These are phyloP conservation scores for Pharmacophagus antenor DNA, from an alignment of 2,888 invertebrate genomes.

Conservation along the genomic window DNA sequence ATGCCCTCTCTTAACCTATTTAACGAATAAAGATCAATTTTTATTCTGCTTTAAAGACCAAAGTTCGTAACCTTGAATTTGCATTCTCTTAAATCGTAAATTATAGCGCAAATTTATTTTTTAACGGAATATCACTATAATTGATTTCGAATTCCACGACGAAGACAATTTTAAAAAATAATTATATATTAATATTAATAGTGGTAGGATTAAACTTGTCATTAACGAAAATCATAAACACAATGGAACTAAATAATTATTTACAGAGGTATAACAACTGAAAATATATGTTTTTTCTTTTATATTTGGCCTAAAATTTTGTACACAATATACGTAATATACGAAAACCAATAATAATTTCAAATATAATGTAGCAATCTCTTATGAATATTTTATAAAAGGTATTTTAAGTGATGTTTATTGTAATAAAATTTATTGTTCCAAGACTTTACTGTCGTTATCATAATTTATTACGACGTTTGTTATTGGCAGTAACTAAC, in stretches of 20 bases:
- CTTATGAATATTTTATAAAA: not conserved
- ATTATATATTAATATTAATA: not conserved
- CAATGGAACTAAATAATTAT: too few relatives aligned
- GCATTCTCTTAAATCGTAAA: not conserved
- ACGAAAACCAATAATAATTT: too few relatives aligned
- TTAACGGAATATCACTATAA: not conserved
- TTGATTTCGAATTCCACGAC: not conserved
- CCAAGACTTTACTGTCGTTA: constrained; percentile 23
- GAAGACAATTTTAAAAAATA: not conserved
- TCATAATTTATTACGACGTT: constrained; percentile 25
- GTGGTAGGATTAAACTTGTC: not conserved
- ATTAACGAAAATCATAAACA: too few relatives aligned
- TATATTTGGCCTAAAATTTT: too few relatives aligned
- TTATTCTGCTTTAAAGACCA: not conserved
- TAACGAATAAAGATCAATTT: not conserved
- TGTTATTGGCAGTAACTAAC: constrained; percentile 16
- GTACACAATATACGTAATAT: too few relatives aligned
- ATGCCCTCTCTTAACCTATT: constrained; percentile 7
- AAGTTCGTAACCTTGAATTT: not conserved
- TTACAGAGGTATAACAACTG: too few relatives aligned
- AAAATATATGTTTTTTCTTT: too few relatives aligned
- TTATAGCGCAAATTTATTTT: not conserved
- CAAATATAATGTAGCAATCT: too few relatives aligned
- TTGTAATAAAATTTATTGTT: constrained; percentile 27
- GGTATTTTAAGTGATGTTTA: constrained; percentile 19